Conservation (phyloP, 1,140 invertebrate genomes). For the Chlorops oryzae region DNA sequence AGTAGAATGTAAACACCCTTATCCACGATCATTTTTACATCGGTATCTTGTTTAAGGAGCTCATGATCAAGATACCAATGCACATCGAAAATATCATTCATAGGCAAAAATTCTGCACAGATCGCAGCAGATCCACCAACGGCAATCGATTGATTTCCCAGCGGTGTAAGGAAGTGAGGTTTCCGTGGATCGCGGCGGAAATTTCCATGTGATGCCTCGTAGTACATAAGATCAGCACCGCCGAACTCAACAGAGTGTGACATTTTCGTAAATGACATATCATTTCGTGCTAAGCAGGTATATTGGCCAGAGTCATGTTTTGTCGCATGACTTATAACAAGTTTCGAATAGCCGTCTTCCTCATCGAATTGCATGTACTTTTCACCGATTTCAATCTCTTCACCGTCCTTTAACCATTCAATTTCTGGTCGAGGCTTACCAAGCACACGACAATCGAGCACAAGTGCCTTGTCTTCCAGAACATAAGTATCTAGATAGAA, state of each 20-base stretch:
- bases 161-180: slow-evolving; percentile 61
- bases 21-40: slow-evolving; percentile 63
- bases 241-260: slow-evolving; percentile 65
- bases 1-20: slow-evolving; percentile 83
- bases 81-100: slow-evolving; percentile 56
- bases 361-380: slow-evolving; percentile 60
- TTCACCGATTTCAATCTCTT: slow-evolving; percentile 50
- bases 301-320: slow-evolving; percentile 66
- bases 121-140: slow-evolving; percentile 72
- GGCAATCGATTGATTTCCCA: slow-evolving; percentile 70
- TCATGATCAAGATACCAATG: slow-evolving; percentile 64
- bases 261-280: slow-evolving; percentile 64
- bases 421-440: slow-evolving; percentile 65
- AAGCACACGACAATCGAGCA: slow-evolving; percentile 69
- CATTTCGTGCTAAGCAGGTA: slow-evolving; percentile 67
- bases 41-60: slow-evolving; percentile 53
- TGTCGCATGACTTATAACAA: slow-evolving; percentile 60
- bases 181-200: slow-evolving; percentile 52
- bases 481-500: slow-evolving; percentile 61
- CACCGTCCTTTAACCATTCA: slow-evolving; percentile 70
- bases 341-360: slow-evolving; percentile 64
- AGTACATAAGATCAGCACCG: slow-evolving; percentile 48
- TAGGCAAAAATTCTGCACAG: slow-evolving; percentile 70
- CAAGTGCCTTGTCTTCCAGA: slow-evolving; percentile 62
- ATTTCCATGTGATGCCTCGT: slow-evolving; percentile 40